phyloP scores from a whole-genome alignment of 2,113 vertebrate genomes.

The Dryoscopus gambensis region DNA sequence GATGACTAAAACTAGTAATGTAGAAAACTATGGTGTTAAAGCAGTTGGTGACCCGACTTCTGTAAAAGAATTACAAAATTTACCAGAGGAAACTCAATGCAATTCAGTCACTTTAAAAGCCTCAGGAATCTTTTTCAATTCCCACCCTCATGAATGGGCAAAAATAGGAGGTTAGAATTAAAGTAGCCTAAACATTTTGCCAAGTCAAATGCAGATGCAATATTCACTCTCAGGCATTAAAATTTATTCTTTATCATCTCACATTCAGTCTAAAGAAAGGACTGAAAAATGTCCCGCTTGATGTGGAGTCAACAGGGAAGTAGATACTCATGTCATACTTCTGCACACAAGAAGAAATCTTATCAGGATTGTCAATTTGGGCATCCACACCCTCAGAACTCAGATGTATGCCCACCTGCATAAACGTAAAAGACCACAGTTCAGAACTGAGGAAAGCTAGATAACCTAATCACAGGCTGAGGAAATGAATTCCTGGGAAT shows the following conservation, averaged over 20 bases:
- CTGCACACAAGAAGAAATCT: neutral
- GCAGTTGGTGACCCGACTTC: neutral
- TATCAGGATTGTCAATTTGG: neutral
- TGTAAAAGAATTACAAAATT: neutral
- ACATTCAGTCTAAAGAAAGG: neutral
- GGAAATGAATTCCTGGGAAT: conserved; percentile 52
- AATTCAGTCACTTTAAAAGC: neutral
- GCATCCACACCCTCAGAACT: neutral
- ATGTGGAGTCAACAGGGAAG: neutral
- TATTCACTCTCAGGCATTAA: neutral
- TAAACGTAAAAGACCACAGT: neutral
- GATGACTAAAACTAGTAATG: neutral
- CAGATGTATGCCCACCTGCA: neutral
- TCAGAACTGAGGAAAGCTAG: neutral
- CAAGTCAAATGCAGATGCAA: neutral
- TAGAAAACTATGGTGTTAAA: neutral
- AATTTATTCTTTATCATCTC: neutral
- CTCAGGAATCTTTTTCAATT: neutral
- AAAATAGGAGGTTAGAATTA: neutral
- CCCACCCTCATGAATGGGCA: neutral
- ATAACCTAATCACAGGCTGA: neutral
- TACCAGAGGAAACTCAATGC: neutral
- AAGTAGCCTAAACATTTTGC: neutral
- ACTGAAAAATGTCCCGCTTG: neutral
- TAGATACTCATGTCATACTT: neutral